These are phyloP conservation scores for Neosilurus mollespiculum DNA, from an alignment of 2,797 vertebrate species.

Conservation along the genomic window DNA sequence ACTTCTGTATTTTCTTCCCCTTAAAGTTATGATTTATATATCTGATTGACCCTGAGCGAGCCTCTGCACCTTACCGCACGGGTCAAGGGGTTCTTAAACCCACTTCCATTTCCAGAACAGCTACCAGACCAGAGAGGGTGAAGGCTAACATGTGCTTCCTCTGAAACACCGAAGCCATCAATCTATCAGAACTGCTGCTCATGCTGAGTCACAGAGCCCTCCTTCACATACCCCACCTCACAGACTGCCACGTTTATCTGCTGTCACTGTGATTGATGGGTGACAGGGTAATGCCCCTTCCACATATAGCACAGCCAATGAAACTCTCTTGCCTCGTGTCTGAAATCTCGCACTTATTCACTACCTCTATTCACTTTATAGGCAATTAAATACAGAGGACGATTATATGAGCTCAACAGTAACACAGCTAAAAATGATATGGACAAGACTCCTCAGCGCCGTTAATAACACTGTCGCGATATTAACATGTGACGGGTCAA, in stretches of 20 bases:
- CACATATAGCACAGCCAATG: background rate
- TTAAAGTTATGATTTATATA: background rate
- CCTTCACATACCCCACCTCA: background rate
- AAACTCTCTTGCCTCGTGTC: background rate
- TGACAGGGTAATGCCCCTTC: background rate
- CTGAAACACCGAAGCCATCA: background rate
- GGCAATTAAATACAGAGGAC: too few relatives aligned
- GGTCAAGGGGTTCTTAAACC: background rate
- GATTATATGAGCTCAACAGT: too few relatives aligned
- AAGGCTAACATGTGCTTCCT: background rate
- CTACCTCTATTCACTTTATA: too few relatives aligned
- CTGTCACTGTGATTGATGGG: background rate
- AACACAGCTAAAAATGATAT: too few relatives aligned
- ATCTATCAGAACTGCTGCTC: background rate
- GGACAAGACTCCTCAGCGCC: too few relatives aligned
- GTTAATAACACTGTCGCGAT: too few relatives aligned
- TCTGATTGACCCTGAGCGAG: background rate
- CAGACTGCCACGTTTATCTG: background rate
- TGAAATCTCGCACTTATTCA: too few relatives aligned
- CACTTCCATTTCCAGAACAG: background rate
- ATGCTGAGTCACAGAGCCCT: background rate
- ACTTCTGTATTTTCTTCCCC: background rate
- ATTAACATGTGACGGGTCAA: too few relatives aligned
- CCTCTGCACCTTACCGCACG: background rate
- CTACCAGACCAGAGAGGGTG: background rate